phyloP scores from a whole-genome alignment of 1,140 invertebrate species.

The Acromyrmex heyeri region DNA sequence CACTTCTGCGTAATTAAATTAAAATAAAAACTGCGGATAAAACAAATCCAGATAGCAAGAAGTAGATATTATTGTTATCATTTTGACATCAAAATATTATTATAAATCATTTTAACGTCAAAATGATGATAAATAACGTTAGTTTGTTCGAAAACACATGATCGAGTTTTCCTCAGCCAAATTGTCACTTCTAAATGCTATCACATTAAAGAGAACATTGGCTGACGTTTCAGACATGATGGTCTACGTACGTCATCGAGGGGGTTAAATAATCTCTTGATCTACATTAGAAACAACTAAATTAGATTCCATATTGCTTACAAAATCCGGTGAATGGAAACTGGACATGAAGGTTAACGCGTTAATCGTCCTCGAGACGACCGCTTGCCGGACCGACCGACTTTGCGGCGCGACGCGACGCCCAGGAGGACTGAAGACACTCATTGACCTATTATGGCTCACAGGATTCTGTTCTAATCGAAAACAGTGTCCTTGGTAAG shows the following conservation, averaged over 20 bases:
- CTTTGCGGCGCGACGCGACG: conserved; percentile 53
- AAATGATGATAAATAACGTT: too few species aligned
- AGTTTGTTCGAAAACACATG: background rate
- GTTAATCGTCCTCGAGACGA: conserved; percentile 61
- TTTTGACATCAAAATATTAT: too few species aligned
- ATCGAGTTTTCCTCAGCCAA: background rate
- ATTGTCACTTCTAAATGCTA: background rate
- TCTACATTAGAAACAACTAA: conserved; percentile 39
- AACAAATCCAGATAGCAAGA: background rate
- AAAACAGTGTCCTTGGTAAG: conserved; percentile 56
- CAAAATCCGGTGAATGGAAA: conserved; percentile 37
- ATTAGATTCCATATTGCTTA: conserved; percentile 42
- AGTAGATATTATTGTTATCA: too few species aligned
- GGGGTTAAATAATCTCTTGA: background rate
- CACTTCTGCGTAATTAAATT: background rate
- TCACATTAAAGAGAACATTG: background rate
- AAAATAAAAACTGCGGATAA: background rate
- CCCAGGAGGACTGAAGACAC: conserved; percentile 48
- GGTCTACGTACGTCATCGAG: background rate
- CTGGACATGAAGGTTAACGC: conserved; percentile 49
- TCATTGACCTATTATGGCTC: conserved; percentile 41
- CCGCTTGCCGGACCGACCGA: conserved; percentile 30
- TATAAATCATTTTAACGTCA: too few species aligned
- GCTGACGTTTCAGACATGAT: background rate
- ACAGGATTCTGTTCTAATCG: conserved; percentile 53